These are phyloP conservation scores for Synanthedon formicaeformis DNA, from an alignment of 2,888 invertebrate genomes.

Conservation along the genomic window DNA sequence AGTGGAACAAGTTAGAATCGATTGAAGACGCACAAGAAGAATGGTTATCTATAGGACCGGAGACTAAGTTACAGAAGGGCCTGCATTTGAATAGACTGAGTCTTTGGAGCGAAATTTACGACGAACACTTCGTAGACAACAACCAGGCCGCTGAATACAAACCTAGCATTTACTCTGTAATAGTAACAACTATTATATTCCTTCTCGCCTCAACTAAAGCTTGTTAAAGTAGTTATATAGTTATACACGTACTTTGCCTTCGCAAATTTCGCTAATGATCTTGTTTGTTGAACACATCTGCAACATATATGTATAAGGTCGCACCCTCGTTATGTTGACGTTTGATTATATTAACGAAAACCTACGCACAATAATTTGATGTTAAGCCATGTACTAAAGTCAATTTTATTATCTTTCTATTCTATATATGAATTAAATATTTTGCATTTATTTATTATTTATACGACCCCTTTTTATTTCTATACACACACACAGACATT, in stretches of 20 bases:
- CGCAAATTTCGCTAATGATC: not conserved
- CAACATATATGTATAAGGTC: not conserved
- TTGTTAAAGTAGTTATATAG: not conserved
- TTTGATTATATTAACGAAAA: not conserved
- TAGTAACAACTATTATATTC: not conserved
- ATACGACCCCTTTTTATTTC: too few species aligned
- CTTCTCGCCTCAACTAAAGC: not conserved
- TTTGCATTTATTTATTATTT: too few species aligned
- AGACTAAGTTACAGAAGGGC: constrained; percentile 16
- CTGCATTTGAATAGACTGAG: constrained; percentile 29
- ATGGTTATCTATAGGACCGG: constrained; percentile 30
- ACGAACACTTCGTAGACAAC: constrained; percentile 35
- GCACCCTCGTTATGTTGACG: not conserved
- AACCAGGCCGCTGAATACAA: constrained; percentile 11
- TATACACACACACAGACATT: too few species aligned
- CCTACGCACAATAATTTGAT: not conserved
- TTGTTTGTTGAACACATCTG: not conserved
- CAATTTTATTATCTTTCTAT: not conserved
- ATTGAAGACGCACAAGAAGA: constrained; percentile 21
- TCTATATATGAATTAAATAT: too few species aligned
- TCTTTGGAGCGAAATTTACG: constrained; percentile 42
- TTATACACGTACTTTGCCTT: not conserved
- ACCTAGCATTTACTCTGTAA: not conserved
- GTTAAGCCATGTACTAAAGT: not conserved
- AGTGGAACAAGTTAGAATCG: constrained; percentile 25